These are phyloP conservation scores for Cyphomyrmex costatus DNA, from an alignment of 1,140 invertebrate genomes.

Conservation along the genomic window DNA sequence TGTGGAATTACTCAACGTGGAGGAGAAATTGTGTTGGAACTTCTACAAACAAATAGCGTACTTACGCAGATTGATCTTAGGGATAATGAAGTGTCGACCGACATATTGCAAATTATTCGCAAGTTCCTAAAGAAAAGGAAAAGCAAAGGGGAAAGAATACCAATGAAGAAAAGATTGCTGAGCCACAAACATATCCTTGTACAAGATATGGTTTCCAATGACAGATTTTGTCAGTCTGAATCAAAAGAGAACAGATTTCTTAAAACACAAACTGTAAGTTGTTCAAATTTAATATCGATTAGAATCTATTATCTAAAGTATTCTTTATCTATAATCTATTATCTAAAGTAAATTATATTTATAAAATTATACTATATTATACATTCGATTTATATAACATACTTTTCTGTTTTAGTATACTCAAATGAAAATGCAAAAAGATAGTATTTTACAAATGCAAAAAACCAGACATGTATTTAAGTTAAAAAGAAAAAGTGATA, in stretches of 20 bases:
- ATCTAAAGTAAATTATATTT: no score
- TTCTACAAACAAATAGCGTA: conserved; percentile 65
- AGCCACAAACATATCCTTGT: not conserved
- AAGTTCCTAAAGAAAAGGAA: conserved; percentile 57
- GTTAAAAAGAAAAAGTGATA: not conserved
- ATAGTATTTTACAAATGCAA: not conserved
- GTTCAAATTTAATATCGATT: not conserved
- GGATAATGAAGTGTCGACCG: conserved; percentile 62
- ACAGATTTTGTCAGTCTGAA: not conserved
- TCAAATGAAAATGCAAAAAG: not conserved
- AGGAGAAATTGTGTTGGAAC: conserved; percentile 52
- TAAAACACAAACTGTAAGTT: conserved; percentile 37
- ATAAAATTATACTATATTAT: no score
- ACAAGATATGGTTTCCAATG: not conserved
- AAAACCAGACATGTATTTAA: not conserved
- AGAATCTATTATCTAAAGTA: no score
- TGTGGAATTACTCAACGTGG: conserved; percentile 70
- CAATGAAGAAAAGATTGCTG: conserved; percentile 49
- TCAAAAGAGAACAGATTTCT: not conserved
- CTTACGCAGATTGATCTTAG: conserved; percentile 66
- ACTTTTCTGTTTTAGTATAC: conserved; percentile 15
- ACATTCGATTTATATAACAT: not conserved
- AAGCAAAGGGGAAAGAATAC: conserved; percentile 33
- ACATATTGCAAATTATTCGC: conserved; percentile 53
- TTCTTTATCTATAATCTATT: no score